Conservation (phyloP, 2,888 invertebrate species). For the Macrosiphum euphorbiae region DNA sequence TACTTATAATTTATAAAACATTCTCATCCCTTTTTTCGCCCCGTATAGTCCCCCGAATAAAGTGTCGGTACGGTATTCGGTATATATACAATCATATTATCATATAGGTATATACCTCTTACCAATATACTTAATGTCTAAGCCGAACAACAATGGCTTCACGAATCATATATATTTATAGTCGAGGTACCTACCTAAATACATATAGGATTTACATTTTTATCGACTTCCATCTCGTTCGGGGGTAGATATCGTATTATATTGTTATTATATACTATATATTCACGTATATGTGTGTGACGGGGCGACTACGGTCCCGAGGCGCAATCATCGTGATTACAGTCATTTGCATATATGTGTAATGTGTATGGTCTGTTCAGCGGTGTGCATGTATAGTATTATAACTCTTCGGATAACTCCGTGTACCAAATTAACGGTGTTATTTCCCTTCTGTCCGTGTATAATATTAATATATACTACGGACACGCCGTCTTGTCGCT, state of each 20-base stretch:
- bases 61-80: background rate
- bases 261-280: background rate
- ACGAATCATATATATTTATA: background rate
- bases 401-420: conserved; percentile 24
- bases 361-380: conserved; percentile 9
- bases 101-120: background rate
- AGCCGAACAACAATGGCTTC: conserved; percentile 1
- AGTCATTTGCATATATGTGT: conserved; percentile 61
- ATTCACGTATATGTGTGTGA: background rate
- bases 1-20: background rate
- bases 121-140: background rate
- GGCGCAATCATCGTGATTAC: conserved; percentile 63
- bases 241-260: conserved; percentile 45
- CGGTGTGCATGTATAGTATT: background rate
- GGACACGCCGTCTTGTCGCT: conserved; percentile 16
- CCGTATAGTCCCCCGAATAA: background rate
- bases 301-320: conserved; percentile 47
- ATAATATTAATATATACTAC: background rate
- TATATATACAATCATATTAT: background rate
- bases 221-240: conserved; percentile 59
- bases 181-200: background rate
- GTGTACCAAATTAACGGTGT: conserved; percentile 60
- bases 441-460: conserved; percentile 47
- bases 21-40: background rate
- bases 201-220: conserved; percentile 50